These are phyloP conservation scores for Chorisops tibialis DNA, from an alignment of 2,888 invertebrate genomes.

Conservation along the genomic window DNA sequence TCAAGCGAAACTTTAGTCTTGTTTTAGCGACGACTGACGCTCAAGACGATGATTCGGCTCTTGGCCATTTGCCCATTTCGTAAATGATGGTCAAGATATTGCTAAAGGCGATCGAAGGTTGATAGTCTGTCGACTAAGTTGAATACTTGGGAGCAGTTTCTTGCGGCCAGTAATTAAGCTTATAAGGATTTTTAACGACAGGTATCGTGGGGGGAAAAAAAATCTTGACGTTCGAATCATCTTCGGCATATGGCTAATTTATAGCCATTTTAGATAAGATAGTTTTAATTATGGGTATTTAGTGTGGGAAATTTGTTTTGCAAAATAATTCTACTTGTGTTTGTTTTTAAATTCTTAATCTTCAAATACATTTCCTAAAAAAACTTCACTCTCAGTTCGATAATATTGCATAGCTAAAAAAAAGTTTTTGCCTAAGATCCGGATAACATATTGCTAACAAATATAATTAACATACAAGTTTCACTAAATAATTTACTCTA, in stretches of 20 bases:
- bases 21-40: background rate
- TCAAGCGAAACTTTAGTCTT: background rate
- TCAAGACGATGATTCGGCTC: background rate
- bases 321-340: too few species aligned
- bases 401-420: too few species aligned
- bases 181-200: background rate
- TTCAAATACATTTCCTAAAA: too few species aligned
- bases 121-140: background rate
- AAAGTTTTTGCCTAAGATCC: too few species aligned
- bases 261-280: background rate
- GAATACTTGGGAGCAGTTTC: too few species aligned
- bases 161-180: background rate
- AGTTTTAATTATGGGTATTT: background rate
- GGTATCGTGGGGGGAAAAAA: too few species aligned
- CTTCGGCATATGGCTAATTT: background rate
- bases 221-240: background rate
- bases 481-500: too few species aligned
- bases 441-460: too few species aligned
- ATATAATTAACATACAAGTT: too few species aligned
- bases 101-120: background rate
- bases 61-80: background rate
- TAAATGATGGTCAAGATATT: background rate
- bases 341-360: too few species aligned
- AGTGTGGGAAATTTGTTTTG: conserved; percentile 4
- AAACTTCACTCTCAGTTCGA: too few species aligned